Base-by-base conservation (phyloP, 1,140 invertebrate species). In the Meloidogyne hapla region DNA sequence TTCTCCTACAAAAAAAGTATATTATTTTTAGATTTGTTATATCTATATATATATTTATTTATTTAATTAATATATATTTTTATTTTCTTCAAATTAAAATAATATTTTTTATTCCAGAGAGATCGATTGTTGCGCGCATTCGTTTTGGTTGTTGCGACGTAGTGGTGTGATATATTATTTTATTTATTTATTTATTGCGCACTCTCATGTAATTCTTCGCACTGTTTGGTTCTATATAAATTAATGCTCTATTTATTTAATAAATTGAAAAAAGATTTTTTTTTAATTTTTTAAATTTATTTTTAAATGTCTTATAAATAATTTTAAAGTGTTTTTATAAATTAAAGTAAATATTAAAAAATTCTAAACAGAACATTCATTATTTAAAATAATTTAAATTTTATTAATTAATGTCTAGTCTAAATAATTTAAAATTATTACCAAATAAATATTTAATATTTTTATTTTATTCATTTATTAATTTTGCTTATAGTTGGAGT, bases 401-500 rank as follows among this genome's bases (percentile, higher is more conserved):
- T 33, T 33, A 5, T 33, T 33, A 33, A 33, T 33, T 33, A 56
- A 56, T 56, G 48, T 56, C n/a, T 56, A 56, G n/a, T n/a, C n/a
- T 56, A 56, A n/a, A n/a, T 56, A 56, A 4, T 8, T 56, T 8
- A 56, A 56, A 56, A 56, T 56, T 56, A 56, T 56, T 56, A 56
- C 1, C 18, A 56, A 56, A 56, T 56, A n/a, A 56, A n/a, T 56
- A 56, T 56, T 33, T 33, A 33, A 33, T 33, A 33, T 33, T 33
- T 33, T n/a, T 56, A 56, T 56, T 56, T n/a, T 56, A 56, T 56
- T 56, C n/a, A 56, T 56, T 56, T n/a, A 56, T 56, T 56, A 56
- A 56, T n/a, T 56, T 5, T 56, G n/a, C 5, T 56, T 56, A 56
- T 56, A n/a, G 5, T n/a, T 73, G 70, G 70, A 73, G 13, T 73